Evolutionary conservation across 2,113 vertebrate genomes (phyloP).

Genomic region (Fregata magnificens): DNA sequence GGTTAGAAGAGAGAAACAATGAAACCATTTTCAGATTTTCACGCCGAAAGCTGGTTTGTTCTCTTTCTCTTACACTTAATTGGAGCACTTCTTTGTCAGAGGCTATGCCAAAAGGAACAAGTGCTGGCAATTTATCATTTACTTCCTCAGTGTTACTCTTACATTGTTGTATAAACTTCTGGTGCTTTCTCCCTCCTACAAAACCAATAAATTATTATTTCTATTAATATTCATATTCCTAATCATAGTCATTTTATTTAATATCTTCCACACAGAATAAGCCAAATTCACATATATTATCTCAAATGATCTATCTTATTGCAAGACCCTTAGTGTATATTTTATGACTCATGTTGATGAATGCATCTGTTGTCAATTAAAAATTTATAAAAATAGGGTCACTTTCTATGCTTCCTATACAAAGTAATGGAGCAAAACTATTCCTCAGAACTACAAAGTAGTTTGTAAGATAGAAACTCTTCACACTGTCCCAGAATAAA

Average conservation of each 20-base stretch:
- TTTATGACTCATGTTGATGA: background rate
- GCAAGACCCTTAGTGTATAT: background rate
- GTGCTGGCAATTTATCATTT: constrained; percentile 24
- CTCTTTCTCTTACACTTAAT: constrained; percentile 29
- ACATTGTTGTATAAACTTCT: constrained; percentile 63
- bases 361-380: background rate
- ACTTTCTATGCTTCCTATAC: background rate
- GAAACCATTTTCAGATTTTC: constrained; percentile 31
- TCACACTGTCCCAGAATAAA: background rate
- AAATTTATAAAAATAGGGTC: background rate
- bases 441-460: background rate
- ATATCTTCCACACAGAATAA: background rate
- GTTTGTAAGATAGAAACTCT: background rate
- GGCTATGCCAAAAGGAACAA: constrained; percentile 28
- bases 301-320: background rate
- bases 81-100: constrained; percentile 16
- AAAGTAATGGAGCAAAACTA: background rate
- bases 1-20: constrained; percentile 49
- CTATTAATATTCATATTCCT: background rate
- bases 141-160: constrained; percentile 53
- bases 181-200: constrained; percentile 69
- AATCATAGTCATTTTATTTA: background rate
- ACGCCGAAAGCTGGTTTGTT: constrained; percentile 31
- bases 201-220: constrained; percentile 5
- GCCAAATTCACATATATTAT: background rate